phyloP scores from a whole-genome alignment of 92 coral and sea anemone species.

The Phenganax marumi region DNA sequence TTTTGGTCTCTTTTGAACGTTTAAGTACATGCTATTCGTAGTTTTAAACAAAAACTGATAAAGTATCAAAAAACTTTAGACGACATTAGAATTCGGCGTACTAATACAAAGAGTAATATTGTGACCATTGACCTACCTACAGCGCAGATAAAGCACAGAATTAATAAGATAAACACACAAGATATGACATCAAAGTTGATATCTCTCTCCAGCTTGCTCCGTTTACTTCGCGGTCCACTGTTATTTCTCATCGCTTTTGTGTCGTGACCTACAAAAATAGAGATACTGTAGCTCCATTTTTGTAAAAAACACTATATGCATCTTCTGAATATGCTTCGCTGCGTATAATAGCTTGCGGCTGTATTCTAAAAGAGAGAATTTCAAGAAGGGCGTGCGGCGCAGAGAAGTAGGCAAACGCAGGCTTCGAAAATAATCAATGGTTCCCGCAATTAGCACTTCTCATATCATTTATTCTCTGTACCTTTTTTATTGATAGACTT shows the following conservation, averaged over 20 bases:
- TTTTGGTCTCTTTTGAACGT: no score
- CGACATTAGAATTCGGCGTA: not conserved
- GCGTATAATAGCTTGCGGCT: not conserved
- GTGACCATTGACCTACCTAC: constrained; percentile 61
- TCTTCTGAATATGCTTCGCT: not conserved
- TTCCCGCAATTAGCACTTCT: no score
- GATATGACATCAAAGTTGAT: constrained; percentile 87
- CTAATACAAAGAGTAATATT: not conserved
- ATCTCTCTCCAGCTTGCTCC: constrained; percentile 90
- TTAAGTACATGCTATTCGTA: no score
- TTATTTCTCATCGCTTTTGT: constrained; percentile 98
- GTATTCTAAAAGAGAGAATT: not conserved
- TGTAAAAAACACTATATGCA: not conserved
- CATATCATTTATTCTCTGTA: not conserved
- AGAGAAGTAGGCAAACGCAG: no score
- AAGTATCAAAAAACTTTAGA: not conserved
- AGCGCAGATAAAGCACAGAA: constrained; percentile 87
- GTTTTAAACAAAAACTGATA: no score
- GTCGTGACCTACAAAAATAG: constrained; percentile 75
- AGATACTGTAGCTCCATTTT: no score
- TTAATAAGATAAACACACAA: constrained; percentile 85
- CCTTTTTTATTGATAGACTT: not conserved
- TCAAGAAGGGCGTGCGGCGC: no score
- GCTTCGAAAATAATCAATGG: no score
- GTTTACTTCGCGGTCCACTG: constrained; percentile 98